phyloP scores from a whole-genome alignment of 1,140 invertebrate species.

The Parapsyche elsis region DNA sequence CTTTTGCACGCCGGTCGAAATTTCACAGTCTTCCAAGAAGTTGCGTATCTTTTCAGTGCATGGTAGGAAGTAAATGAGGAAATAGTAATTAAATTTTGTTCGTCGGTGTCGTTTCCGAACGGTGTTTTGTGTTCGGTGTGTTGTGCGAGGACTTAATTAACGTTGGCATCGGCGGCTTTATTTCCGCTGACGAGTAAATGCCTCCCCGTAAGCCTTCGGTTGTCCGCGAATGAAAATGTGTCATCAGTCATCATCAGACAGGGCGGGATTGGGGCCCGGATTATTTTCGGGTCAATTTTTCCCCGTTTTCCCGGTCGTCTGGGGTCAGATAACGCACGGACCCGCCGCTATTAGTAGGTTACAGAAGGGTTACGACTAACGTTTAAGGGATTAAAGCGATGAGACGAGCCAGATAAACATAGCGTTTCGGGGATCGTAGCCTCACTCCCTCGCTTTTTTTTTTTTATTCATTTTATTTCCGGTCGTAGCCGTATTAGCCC shows the following conservation, averaged over 20 bases:
- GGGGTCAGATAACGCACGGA: constrained; percentile 1
- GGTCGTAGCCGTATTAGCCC: neutral
- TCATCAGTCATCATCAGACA: constrained; percentile 45
- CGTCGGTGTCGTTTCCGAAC: too few species aligned
- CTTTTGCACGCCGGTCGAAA: too few species aligned
- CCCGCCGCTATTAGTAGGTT: constrained; percentile 11
- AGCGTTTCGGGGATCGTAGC: constrained; percentile 11
- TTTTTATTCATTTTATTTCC: constrained; percentile 21
- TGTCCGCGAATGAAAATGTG: constrained; percentile 39
- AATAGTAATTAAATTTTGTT: too few species aligned
- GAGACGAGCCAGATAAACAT: constrained; percentile 27
- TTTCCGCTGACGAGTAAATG: constrained; percentile 35
- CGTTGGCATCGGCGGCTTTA: constrained; percentile 4
- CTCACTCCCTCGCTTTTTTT: neutral
- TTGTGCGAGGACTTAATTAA: constrained; percentile 4
- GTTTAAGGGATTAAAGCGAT: constrained; percentile 41
- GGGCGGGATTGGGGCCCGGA: constrained; percentile 10
- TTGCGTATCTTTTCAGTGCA: too few species aligned
- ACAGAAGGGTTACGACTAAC: constrained; percentile 33
- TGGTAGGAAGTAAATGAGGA: too few species aligned
- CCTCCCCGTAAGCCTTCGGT: constrained; percentile 10
- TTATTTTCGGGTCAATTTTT: constrained; percentile 45
- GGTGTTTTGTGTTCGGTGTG: too few species aligned
- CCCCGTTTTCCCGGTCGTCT: neutral
- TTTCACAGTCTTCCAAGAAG: too few species aligned